Evolutionary conservation across 2,888 invertebrate species (phyloP).

Genomic region (Xestoiulus laeticollis): DNA sequence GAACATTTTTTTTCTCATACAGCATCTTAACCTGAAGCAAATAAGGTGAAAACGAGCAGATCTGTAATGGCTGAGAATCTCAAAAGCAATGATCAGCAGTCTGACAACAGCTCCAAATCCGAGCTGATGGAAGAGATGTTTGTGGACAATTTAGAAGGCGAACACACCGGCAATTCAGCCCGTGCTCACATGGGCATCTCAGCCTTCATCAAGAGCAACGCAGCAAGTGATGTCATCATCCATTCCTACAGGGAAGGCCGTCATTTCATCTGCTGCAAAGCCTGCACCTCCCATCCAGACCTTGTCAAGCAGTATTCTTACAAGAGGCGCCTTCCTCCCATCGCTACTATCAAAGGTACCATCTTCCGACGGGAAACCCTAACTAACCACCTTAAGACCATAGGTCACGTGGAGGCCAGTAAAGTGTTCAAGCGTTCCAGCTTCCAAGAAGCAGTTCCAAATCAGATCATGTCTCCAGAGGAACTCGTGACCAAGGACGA

Average conservation of each 20-base stretch:
- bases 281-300: background rate
- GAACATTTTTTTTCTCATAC: too few relatives aligned
- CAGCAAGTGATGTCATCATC: background rate
- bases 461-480: background rate
- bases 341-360: background rate
- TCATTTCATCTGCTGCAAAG: conserved; percentile 7
- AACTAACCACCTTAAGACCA: background rate
- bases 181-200: conserved; percentile 4
- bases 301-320: conserved; percentile 21
- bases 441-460: background rate
- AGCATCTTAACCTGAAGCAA: too few relatives aligned
- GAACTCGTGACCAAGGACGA: background rate
- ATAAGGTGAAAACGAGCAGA: background rate
- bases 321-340: conserved; percentile 22
- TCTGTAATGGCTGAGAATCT: background rate
- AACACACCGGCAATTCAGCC: background rate
- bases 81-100: background rate
- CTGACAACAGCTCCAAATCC: background rate
- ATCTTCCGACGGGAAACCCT: conserved; percentile 4
- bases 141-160: background rate
- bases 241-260: background rate
- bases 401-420: background rate
- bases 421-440: conserved; percentile 13
- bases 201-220: background rate
- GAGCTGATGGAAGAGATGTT: background rate